These are phyloP conservation scores for Zaprionus capensis DNA, from an alignment of 1,140 invertebrate genomes.

Conservation along the genomic window DNA sequence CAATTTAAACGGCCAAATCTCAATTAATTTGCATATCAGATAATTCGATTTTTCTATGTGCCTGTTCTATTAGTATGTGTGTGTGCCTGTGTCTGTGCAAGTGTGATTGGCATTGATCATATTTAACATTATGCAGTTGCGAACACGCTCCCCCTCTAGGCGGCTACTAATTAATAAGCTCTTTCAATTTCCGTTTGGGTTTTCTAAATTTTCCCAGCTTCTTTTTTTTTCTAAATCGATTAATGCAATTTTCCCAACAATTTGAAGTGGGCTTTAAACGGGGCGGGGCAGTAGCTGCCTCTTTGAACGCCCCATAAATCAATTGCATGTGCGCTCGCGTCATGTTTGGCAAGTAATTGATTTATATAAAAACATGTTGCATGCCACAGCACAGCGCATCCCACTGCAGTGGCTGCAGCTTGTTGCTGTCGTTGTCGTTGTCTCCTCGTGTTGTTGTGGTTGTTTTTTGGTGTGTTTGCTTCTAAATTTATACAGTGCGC, in stretches of 20 bases:
- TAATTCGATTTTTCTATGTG: slow-evolving; percentile 65
- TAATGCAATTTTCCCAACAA: slow-evolving; percentile 21
- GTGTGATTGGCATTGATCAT: slow-evolving; percentile 54
- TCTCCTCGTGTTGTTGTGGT: slow-evolving; percentile 30
- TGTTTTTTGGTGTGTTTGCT: slow-evolving; percentile 47
- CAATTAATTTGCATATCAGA: slow-evolving; percentile 65
- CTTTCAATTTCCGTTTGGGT: slow-evolving; percentile 2
- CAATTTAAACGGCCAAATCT: slow-evolving; percentile 59
- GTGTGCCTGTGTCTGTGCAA: not conserved
- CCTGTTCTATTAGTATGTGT: not conserved
- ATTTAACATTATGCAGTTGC: slow-evolving; percentile 25
- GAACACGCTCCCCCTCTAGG: not conserved
- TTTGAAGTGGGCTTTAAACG: slow-evolving; percentile 10
- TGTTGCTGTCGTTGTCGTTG: slow-evolving; percentile 27
- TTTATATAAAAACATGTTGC: slow-evolving; percentile 82
- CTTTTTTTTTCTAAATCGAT: not conserved
- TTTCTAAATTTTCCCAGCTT: slow-evolving; percentile 1
- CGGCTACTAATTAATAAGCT: slow-evolving; percentile 20
- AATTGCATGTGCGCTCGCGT: slow-evolving; percentile 36
- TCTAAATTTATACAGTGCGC: slow-evolving; percentile 73
- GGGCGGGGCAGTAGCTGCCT: not conserved
- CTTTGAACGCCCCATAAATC: slow-evolving; percentile 48
- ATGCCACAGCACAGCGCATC: slow-evolving; percentile 67
- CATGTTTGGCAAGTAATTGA: slow-evolving; percentile 79
- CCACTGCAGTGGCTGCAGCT: slow-evolving; percentile 57